These are phyloP conservation scores for Drosophila koepferae DNA, from an alignment of 2,888 invertebrate genomes.

Conservation along the genomic window DNA sequence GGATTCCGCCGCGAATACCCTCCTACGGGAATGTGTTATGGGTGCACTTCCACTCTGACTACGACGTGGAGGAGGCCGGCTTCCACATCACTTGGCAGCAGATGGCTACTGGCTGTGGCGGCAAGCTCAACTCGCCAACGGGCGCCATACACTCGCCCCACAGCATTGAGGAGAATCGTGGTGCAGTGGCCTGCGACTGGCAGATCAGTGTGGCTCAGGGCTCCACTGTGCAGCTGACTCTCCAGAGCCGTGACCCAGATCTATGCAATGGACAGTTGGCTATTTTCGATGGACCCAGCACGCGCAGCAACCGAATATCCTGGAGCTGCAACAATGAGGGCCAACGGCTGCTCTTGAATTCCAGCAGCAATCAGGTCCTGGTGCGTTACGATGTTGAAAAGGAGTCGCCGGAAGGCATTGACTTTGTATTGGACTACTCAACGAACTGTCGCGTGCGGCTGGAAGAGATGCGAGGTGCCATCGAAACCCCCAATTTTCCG, in stretches of 20 bases:
- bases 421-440: slow-evolving; percentile 76
- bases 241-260: slow-evolving; percentile 86
- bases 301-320: slow-evolving; percentile 49
- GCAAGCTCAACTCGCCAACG: slow-evolving; percentile 88
- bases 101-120: slow-evolving; percentile 92
- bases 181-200: slow-evolving; percentile 92
- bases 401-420: slow-evolving; percentile 46
- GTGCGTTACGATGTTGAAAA: slow-evolving; percentile 71
- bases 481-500: slow-evolving; percentile 96
- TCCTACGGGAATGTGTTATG: slow-evolving; percentile 92
- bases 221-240: slow-evolving; percentile 87
- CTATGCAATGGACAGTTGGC: slow-evolving; percentile 87
- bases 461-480: slow-evolving; percentile 88
- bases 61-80: slow-evolving; percentile 87
- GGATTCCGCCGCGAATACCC: slow-evolving; percentile 88
- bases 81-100: slow-evolving; percentile 91
- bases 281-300: slow-evolving; percentile 77
- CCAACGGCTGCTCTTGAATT: slow-evolving; percentile 34
- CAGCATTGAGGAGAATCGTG: slow-evolving; percentile 88
- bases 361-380: slow-evolving; percentile 74
- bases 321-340: slow-evolving; percentile 57
- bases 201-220: slow-evolving; percentile 91
- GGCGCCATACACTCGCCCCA: slow-evolving; percentile 94
- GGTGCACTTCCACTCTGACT: slow-evolving; percentile 91
- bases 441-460: slow-evolving; percentile 71